Evolutionary conservation across 2,888 invertebrate species (phyloP), one percentile per base, ranked within the genome.

Genomic region (Dynastes maya): DNA sequence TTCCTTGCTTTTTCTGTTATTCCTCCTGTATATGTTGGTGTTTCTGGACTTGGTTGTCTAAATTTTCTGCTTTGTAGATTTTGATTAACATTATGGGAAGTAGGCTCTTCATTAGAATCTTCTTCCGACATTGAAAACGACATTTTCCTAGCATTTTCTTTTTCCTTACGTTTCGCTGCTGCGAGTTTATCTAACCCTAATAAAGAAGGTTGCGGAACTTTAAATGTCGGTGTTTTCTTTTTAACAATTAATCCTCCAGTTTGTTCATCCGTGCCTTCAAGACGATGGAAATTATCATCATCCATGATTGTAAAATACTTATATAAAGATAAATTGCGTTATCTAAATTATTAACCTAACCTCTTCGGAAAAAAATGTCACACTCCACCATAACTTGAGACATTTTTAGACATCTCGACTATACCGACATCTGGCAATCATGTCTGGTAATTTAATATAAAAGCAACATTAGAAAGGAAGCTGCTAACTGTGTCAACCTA

Each of bases 11-110:
- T 93, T 78, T 93, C 92, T 40, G 95, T 95, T 29, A 98, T 95
- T 4, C 98, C 98, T 3, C 98, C 98, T 0, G 98, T 97, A 85
- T 98, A 94, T 0, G 98, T 96, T 0, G 98, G 98, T 0, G 98
- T 98, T 89, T 98, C 98, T 84, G 95, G 94, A 83, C 94, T 92
- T 11, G 94, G 91, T 70, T 92, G 91, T 68, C 98, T 92, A 85
- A 97, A 96, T 87, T 95, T 94, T 67, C 95, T 91, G 75, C 86
- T 87, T 70, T 85, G 88, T 9, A 82, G 81, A 5, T 82, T 82
- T 29, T 78, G 79, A 80, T 88, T 89, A 37, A 82, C 81, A 84
- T 83, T 85, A 9, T 85, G 87, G 6, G 88, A 89, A 16, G 80
- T 80, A 8, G 58, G 77, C 13, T 85, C 84, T 1, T 86, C 86